Percentiles rank a stretch among this genome's conserved stretches.
Evolutionary conservation across 2,113 vertebrate species (phyloP).

Genomic region (Laterallus jamaicensis): DNA sequence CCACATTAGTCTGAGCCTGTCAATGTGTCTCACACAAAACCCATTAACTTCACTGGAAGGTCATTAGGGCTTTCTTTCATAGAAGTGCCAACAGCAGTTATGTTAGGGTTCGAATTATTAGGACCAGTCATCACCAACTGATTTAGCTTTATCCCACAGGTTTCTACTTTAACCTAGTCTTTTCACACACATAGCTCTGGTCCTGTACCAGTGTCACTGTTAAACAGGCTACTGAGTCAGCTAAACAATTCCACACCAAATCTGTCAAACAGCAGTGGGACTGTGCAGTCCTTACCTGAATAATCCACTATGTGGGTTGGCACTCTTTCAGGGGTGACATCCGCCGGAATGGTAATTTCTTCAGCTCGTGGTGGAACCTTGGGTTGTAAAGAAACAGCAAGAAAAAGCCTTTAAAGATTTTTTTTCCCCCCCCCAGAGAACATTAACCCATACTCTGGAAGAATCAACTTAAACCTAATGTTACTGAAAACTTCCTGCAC

Average conservation of each 20-base stretch:
- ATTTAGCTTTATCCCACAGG: neutral
- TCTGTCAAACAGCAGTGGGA: neutral
- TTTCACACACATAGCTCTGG: neutral
- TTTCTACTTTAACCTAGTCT: neutral
- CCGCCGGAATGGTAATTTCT: conserved; percentile 98
- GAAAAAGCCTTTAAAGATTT: neutral
- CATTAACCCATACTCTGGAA: neutral
- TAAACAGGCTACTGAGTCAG: neutral
- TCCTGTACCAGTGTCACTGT: neutral
- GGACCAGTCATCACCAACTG: neutral
- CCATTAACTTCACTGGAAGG: neutral
- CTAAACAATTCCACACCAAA: neutral
- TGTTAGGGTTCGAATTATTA: neutral
- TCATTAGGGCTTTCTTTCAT: neutral
- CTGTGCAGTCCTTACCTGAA: conserved; percentile 80
- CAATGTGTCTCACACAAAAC: neutral
- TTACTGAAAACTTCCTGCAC: neutral
- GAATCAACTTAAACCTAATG: neutral
- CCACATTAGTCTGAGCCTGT: neutral
- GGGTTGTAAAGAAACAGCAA: conserved; percentile 44
- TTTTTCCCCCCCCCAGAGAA: neutral
- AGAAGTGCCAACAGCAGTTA: neutral
- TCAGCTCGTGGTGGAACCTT: conserved; percentile 96
- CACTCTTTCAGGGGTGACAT: conserved; percentile 96
- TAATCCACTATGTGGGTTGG: conserved; percentile 99